Base-by-base conservation (phyloP, 2,888 invertebrate species). In the Drosophila neonasuta region DNA sequence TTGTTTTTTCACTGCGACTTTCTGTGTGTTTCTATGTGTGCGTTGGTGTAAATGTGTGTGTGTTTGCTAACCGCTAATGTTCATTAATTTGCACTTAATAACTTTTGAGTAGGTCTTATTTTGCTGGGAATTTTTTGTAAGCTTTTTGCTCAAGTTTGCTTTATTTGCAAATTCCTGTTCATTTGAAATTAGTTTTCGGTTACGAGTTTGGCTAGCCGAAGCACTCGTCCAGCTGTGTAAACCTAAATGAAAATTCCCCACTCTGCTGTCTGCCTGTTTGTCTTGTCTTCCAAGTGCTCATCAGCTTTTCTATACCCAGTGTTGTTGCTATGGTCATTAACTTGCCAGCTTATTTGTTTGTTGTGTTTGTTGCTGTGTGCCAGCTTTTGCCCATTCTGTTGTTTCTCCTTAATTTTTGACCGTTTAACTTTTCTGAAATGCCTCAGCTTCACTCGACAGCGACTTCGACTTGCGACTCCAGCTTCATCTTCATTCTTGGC, bases 1-100 rank as follows among this genome's bases (percentile, higher is more conserved):
- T 49, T 48, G 17, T 13, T 30, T 42, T 36, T 44, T 20, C 45
- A 3, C 7, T 7, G 7, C 6, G 34, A n/a, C 20, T 49, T 9
- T 63, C 7, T 65, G 55, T 46, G 32, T 55, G 30, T 39, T 57
- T 55, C 42, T 55, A 42, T 58, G 32, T 55, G 36, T 58, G 17
- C 20, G 20, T 20, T 20, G 20, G 1, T 4, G 20, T 20, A 20
- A 20, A 20, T 17, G 2, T 58, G 36, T 56, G 48, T 39, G 71
- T 59, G 58, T 59, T 34, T 62, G 55, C 71, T 61, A 80, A 66
- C 67, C 75, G 73, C 84, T 87, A 86, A 83, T 87, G 87, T 79
- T 79, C 86, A 84, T 84, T 84, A 84, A 87, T 87, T 83, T 84
- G 74, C 77, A 77, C 86, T 87, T 87, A 83, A 84, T 84, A 84